Percentiles rank a stretch among this genome's conserved stretches.
Evolutionary conservation across 2,888 invertebrate genomes (phyloP).

Genomic region (Thalpophila matura): DNA sequence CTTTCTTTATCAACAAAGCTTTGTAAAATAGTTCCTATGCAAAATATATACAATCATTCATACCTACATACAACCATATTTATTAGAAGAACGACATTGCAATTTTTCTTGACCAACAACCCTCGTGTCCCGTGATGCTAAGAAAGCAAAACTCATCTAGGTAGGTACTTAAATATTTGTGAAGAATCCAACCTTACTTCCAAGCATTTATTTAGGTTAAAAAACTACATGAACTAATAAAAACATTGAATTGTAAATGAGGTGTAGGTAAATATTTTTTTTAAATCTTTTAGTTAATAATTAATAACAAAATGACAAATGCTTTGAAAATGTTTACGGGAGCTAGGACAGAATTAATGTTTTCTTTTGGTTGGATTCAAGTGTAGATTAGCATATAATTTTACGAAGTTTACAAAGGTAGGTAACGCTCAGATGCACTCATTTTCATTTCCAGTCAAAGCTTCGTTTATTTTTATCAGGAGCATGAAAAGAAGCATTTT

Average conservation of each 20-base stretch:
- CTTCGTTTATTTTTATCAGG: not conserved
- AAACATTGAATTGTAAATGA: slow-evolving; percentile 17
- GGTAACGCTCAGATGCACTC: not conserved
- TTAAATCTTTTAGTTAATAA: not conserved
- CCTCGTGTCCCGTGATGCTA: no score
- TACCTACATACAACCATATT: no score
- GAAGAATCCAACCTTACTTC: slow-evolving; percentile 8
- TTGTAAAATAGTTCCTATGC: no score
- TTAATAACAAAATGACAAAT: slow-evolving; percentile 12
- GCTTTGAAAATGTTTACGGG: slow-evolving; percentile 19
- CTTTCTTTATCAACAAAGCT: no score
- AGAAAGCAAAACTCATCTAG: not conserved
- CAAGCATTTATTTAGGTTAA: slow-evolving; percentile 18
- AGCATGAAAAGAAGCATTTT: not conserved
- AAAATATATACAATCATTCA: no score
- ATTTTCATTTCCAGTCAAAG: not conserved
- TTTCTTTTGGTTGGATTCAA: slow-evolving; percentile 30
- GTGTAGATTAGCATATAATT: slow-evolving; percentile 30
- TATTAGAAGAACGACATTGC: no score
- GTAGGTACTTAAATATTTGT: slow-evolving; percentile 39
- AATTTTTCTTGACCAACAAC: not conserved
- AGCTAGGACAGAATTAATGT: slow-evolving; percentile 19
- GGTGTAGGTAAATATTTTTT: not conserved
- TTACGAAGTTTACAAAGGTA: slow-evolving; percentile 11
- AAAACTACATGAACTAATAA: slow-evolving; percentile 5